phyloP scores from a whole-genome alignment of 2,888 invertebrate genomes.

The Tetranychus piercei region DNA sequence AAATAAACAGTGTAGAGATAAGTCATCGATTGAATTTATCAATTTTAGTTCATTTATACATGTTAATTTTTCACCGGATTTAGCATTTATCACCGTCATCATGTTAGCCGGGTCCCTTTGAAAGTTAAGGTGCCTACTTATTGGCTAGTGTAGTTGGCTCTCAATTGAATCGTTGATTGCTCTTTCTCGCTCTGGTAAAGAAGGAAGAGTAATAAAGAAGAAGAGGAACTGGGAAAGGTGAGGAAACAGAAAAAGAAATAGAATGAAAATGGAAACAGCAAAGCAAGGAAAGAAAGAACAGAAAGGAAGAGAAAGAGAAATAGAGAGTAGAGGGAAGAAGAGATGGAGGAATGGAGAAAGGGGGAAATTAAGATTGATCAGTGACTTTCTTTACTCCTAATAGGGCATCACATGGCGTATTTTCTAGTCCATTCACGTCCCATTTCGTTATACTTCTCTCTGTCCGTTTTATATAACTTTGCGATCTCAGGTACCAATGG shows the following conservation, averaged over 20 bases:
- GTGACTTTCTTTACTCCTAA: not conserved
- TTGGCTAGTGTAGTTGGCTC: not conserved
- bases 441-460: conserved; percentile 98
- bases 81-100: too few species aligned
- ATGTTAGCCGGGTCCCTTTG: too few species aligned
- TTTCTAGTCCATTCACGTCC: conserved; percentile 99
- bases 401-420: conserved; percentile 40
- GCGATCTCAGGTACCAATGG: conserved; percentile 99
- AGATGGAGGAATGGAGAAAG: not conserved
- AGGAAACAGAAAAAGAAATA: not conserved
- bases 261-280: not conserved
- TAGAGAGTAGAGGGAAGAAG: not conserved
- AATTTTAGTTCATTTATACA: too few species aligned
- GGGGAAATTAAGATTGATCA: not conserved
- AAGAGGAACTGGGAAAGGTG: not conserved
- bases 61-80: too few species aligned
- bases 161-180: not conserved
- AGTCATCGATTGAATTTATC: too few species aligned
- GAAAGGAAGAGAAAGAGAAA: conserved; percentile 3
- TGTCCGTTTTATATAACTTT: conserved; percentile 99
- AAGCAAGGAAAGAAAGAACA: not conserved
- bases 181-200: not conserved
- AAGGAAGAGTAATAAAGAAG: not conserved
- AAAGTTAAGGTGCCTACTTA: too few species aligned
- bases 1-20: too few species aligned